These are phyloP conservation scores for Barnardius zonarius DNA, from an alignment of 2,113 vertebrate species.

Conservation along the genomic window DNA sequence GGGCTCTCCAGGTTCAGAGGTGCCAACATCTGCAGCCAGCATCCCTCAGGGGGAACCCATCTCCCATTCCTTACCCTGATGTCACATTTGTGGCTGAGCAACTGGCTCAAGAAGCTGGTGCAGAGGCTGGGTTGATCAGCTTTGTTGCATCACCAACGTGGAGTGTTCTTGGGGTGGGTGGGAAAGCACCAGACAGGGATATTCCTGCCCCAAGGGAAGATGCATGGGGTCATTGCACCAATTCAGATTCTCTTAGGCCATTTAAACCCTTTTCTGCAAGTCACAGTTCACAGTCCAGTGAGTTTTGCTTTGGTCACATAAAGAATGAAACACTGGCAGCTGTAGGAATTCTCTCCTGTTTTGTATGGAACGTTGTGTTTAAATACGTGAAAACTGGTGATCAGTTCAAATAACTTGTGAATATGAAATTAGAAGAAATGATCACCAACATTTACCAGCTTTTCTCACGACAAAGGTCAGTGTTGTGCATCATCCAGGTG, in stretches of 20 bases:
- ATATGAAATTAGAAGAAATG: neutral
- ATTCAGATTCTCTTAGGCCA: neutral
- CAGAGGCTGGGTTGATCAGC: neutral
- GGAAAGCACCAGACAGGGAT: neutral
- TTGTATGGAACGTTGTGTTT: neutral
- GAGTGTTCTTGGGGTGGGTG: neutral
- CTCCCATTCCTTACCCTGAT: neutral
- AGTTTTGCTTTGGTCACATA: neutral
- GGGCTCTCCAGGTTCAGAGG: neutral
- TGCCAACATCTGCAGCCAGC: neutral
- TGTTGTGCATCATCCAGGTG: neutral
- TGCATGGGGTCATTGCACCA: rapidly evolving
- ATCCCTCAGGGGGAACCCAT: too few species aligned
- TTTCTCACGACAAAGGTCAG: neutral
- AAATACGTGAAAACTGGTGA: neutral
- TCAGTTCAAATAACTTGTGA: neutral
- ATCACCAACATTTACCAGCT: neutral
- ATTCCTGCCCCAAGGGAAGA: neutral
- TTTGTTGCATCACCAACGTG: neutral
- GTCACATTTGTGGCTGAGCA: neutral
- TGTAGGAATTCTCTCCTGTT: neutral
- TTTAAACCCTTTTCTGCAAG: neutral
- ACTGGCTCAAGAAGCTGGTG: too few species aligned
- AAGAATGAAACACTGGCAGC: neutral
- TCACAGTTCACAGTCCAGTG: neutral